A percentile compares a stretch with the other conserved stretches of the same genome.
Evolutionary conservation across 2,888 invertebrate species (phyloP).

Genomic region (Drosophila fungiperda): DNA sequence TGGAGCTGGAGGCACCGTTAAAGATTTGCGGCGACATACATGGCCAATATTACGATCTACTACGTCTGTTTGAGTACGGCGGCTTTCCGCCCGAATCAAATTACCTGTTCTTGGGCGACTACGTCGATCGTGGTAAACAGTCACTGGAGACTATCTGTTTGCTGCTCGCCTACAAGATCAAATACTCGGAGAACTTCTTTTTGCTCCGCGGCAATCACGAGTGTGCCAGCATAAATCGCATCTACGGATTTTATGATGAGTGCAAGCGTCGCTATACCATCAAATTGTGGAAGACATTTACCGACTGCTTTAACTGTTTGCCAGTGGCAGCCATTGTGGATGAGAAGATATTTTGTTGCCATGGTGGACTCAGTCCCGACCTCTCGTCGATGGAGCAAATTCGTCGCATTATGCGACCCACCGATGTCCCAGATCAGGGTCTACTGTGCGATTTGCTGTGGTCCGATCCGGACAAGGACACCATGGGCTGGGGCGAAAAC

Average conservation of each 20-base stretch:
- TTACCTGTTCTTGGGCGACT: slow-evolving; percentile 99
- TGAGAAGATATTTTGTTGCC: slow-evolving; percentile 92
- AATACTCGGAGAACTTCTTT: slow-evolving; percentile 99
- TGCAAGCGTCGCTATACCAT: slow-evolving; percentile 98
- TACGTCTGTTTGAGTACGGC: slow-evolving; percentile 99
- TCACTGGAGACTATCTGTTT: slow-evolving; percentile 99
- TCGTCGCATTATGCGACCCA: slow-evolving; percentile 98
- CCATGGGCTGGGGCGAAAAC: slow-evolving; percentile 99
- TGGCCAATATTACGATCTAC: slow-evolving; percentile 99
- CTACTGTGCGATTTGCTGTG: slow-evolving; percentile 98
- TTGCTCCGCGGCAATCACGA: slow-evolving; percentile 98
- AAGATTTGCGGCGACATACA: slow-evolving; percentile 99
- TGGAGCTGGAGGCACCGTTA: slow-evolving; percentile 99
- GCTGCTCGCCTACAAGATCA: slow-evolving; percentile 98
- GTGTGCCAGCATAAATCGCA: slow-evolving; percentile 99
- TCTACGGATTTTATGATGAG: slow-evolving; percentile 99
- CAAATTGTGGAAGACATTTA: slow-evolving; percentile 99
- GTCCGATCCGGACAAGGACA: slow-evolving; percentile 99
- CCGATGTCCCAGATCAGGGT: slow-evolving; percentile 99
- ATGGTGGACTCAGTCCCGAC: slow-evolving; percentile 95
- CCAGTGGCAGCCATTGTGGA: slow-evolving; percentile 97
- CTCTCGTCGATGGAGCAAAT: slow-evolving; percentile 99
- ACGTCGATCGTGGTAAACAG: slow-evolving; percentile 99
- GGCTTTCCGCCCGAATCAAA: slow-evolving; percentile 99
- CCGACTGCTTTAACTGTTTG: slow-evolving; percentile 99